phyloP scores from a whole-genome alignment of 2,113 vertebrate genomes.

The Maccullochella peelii region DNA sequence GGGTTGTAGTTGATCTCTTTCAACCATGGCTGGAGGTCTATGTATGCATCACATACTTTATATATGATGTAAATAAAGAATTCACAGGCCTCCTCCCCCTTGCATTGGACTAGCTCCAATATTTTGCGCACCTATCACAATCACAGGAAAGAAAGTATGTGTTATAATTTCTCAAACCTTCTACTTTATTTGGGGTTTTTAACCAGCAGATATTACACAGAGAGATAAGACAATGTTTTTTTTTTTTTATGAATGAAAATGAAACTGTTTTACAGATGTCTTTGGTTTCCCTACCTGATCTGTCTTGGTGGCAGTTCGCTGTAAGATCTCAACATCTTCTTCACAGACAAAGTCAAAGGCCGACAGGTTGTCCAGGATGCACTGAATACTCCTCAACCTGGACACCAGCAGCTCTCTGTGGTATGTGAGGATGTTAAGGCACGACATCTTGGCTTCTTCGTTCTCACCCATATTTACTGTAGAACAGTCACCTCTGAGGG shows the following conservation, averaged over 20 bases:
- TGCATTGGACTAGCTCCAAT: constrained; percentile 93
- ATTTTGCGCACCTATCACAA: constrained; percentile 90
- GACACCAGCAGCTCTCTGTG: constrained; percentile 90
- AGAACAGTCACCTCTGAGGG: constrained; percentile 36
- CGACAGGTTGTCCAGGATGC: constrained; percentile 92
- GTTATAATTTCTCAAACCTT: background rate
- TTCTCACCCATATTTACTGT: constrained; percentile 35
- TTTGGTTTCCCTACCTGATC: constrained; percentile 85
- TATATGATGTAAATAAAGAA: constrained; percentile 90
- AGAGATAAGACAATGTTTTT: too few relatives aligned
- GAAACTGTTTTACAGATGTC: too few relatives aligned
- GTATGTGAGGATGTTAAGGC: constrained; percentile 79
- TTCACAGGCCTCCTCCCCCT: constrained; percentile 92
- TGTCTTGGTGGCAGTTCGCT: constrained; percentile 86
- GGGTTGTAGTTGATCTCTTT: constrained; percentile 86
- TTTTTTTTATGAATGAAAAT: too few relatives aligned
- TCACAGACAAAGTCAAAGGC: constrained; percentile 87
- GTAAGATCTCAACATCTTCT: constrained; percentile 91
- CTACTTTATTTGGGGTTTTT: background rate
- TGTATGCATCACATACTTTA: constrained; percentile 89
- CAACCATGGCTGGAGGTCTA: constrained; percentile 92
- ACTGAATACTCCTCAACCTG: constrained; percentile 88
- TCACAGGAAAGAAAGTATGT: background rate
- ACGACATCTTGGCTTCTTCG: constrained; percentile 8
- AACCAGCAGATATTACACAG: background rate